phyloP scores from a whole-genome alignment of 2,113 vertebrate species.

The Channa argus region DNA sequence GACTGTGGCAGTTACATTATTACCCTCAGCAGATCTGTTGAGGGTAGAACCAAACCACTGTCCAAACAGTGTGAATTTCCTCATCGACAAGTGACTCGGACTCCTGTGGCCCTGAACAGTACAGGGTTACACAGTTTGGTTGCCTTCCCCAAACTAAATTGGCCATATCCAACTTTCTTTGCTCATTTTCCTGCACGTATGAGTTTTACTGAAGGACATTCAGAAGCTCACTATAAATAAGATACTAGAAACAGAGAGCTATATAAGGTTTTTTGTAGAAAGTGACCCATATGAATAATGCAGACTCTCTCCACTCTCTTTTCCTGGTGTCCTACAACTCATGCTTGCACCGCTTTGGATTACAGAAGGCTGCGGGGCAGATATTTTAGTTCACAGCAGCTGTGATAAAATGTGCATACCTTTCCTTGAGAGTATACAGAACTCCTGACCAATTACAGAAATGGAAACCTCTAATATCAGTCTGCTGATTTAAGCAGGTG shows the following conservation, averaged over 20 bases:
- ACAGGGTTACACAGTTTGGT: not conserved
- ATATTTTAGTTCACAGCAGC: constrained; percentile 47
- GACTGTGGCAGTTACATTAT: constrained; percentile 37
- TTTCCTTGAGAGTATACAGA: constrained; percentile 25
- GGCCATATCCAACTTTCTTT: not conserved
- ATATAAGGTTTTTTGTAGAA: constrained; percentile 22
- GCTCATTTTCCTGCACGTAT: constrained; percentile 22
- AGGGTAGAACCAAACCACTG: constrained; percentile 17
- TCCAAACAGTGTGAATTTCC: constrained; percentile 24
- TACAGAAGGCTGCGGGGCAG: constrained; percentile 24
- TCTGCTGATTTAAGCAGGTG: not conserved
- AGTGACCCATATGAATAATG: constrained; percentile 70
- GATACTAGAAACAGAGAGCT: constrained; percentile 45
- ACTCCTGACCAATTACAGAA: constrained; percentile 8
- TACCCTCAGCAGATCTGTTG: constrained; percentile 20
- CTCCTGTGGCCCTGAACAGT: constrained; percentile 11
- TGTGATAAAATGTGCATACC: constrained; percentile 42
- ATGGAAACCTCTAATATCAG: not conserved
- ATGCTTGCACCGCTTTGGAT: constrained; percentile 33
- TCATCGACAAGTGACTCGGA: not conserved
- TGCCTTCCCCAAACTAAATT: constrained; percentile 13
- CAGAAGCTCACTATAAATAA: constrained; percentile 49
- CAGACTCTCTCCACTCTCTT: constrained; percentile 41
- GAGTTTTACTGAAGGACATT: constrained; percentile 41
- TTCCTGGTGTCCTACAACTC: constrained; percentile 49